Percentiles rank a stretch among this genome's conserved stretches.
phyloP scores from a whole-genome alignment of 2,113 vertebrate species.

The Antigone vipio region DNA sequence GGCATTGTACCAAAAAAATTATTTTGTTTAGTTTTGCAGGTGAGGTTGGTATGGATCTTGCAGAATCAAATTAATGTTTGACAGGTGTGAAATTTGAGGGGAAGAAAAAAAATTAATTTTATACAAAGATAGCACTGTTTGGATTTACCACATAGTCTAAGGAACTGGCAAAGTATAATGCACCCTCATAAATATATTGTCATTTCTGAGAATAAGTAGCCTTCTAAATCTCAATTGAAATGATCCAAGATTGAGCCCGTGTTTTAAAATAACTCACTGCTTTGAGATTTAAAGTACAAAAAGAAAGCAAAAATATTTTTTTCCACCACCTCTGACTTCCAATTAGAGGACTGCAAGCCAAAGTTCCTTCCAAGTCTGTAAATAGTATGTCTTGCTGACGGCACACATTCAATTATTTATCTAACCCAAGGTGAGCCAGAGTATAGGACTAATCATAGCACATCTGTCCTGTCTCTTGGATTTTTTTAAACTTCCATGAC shows the following conservation, averaged over 20 bases:
- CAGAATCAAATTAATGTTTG: not conserved
- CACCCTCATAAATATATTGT: not conserved
- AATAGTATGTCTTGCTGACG: slow-evolving; percentile 29
- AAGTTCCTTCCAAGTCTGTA: slow-evolving; percentile 48
- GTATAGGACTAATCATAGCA: slow-evolving; percentile 52
- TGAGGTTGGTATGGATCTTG: not conserved
- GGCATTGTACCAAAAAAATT: not conserved
- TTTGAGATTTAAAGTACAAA: not conserved
- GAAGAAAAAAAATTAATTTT: not conserved
- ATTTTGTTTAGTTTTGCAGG: slow-evolving; percentile 24
- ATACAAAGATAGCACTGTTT: not conserved
- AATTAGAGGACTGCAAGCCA: slow-evolving; percentile 54
- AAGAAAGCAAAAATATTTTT: not conserved
- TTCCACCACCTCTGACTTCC: slow-evolving; percentile 56
- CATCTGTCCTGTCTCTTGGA: slow-evolving; percentile 41
- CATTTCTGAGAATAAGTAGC: not conserved
- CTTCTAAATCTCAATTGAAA: not conserved
- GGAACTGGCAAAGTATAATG: not conserved
- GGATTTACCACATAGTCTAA: not conserved
- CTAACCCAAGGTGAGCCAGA: slow-evolving; percentile 78
- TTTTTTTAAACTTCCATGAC: slow-evolving; percentile 64
- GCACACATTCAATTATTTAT: slow-evolving; percentile 71
- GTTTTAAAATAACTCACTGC: not conserved
- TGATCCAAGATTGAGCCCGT: not conserved
- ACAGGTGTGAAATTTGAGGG: not conserved